Evolutionary conservation across 1,140 invertebrate genomes (phyloP).

Genomic region (Trissolcus basalis): DNA sequence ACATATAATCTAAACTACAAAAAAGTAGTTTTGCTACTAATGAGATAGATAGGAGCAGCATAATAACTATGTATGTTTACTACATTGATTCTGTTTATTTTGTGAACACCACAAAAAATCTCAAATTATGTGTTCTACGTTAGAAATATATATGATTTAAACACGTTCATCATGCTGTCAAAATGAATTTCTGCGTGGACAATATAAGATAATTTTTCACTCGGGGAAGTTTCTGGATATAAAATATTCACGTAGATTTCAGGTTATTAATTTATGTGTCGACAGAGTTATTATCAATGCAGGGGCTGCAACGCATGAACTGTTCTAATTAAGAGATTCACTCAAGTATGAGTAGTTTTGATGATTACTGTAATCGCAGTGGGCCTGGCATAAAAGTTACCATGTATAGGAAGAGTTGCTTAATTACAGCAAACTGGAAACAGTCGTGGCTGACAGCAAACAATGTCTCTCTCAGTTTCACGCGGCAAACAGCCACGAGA

Average conservation of each 20-base stretch:
- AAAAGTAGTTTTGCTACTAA: too few species aligned
- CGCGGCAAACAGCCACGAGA: conserved; percentile 27
- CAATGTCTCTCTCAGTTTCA: conserved; percentile 14
- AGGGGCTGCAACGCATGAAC: conserved; percentile 30
- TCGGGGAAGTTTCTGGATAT: too few species aligned
- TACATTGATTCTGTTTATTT: too few species aligned
- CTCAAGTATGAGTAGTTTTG: conserved; percentile 46
- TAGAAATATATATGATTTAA: too few species aligned
- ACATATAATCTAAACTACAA: too few species aligned
- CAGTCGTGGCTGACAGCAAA: conserved; percentile 23
- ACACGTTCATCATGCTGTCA: too few species aligned
- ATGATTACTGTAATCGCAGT: conserved; percentile 45
- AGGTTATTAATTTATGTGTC: conserved; percentile 28
- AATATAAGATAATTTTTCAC: too few species aligned
- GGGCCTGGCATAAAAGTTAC: conserved; percentile 36
- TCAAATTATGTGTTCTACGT: too few species aligned
- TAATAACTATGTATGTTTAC: too few species aligned
- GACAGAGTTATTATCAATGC: conserved; percentile 23
- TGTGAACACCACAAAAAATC: too few species aligned
- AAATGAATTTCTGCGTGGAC: too few species aligned
- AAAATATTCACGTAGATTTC: not conserved
- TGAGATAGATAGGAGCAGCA: too few species aligned
- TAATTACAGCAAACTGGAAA: conserved; percentile 46
- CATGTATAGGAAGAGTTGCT: conserved; percentile 32
- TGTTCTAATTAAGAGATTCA: conserved; percentile 47